These are phyloP conservation scores for Oxyura jamaicensis DNA, from an alignment of 2,113 vertebrate genomes.

Conservation along the genomic window DNA sequence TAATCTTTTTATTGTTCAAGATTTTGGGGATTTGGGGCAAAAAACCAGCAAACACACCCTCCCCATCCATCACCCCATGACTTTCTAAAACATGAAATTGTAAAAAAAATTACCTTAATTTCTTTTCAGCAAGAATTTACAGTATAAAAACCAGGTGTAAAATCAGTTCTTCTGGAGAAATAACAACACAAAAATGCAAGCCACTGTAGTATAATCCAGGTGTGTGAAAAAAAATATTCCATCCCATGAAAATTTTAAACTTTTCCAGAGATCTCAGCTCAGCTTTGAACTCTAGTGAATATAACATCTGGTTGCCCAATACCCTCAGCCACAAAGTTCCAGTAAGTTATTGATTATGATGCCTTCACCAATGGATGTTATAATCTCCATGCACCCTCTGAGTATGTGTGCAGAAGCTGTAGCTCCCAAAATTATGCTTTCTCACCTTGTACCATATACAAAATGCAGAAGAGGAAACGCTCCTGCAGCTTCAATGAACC, in stretches of 20 bases:
- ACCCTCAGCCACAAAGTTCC: background rate
- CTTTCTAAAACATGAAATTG: background rate
- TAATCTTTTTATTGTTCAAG: background rate
- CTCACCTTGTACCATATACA: background rate
- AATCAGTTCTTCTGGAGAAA: background rate
- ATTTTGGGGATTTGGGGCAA: background rate
- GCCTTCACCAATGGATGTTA: background rate
- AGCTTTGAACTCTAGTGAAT: conserved; percentile 4
- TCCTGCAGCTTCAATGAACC: background rate
- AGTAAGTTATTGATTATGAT: background rate
- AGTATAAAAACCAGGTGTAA: background rate
- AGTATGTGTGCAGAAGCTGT: background rate
- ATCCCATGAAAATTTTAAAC: conserved; percentile 9
- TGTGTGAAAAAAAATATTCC: background rate
- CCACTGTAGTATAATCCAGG: background rate
- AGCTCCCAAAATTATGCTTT: background rate
- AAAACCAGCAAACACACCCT: background rate
- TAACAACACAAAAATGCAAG: background rate
- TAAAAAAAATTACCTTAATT: background rate
- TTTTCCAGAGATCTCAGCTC: conserved; percentile 10
- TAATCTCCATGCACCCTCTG: background rate
- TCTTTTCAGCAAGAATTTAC: background rate
- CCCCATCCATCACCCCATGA: accelerated
- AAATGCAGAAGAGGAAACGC: background rate
- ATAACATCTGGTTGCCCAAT: background rate